A percentile compares a stretch with the other conserved stretches of the same genome.
These are phyloP conservation scores for Opisthocomus hoazin DNA, from an alignment of 2,113 vertebrate species.

Conservation along the genomic window DNA sequence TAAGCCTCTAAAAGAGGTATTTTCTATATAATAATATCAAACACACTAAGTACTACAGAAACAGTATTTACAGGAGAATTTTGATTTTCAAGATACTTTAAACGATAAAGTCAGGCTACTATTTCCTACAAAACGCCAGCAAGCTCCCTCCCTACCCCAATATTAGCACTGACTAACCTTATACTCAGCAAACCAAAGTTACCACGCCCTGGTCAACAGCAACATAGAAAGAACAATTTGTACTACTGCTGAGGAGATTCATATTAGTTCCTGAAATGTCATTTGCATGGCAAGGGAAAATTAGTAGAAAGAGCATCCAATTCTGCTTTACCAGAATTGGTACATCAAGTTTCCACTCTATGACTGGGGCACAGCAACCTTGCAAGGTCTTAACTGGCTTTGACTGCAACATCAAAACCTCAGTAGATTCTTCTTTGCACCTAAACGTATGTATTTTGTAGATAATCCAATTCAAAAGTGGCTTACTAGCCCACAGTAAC, in stretches of 20 bases:
- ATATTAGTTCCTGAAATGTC: not conserved
- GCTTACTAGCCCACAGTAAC: not conserved
- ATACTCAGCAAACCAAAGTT: not conserved
- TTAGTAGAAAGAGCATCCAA: not conserved
- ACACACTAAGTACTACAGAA: not conserved
- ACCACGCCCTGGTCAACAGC: not conserved
- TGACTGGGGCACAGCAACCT: not conserved
- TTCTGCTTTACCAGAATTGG: not conserved
- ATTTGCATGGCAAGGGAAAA: not conserved
- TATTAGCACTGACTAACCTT: not conserved
- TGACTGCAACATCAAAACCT: not conserved
- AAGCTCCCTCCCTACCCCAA: not conserved
- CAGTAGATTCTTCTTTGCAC: not conserved
- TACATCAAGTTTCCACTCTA: not conserved
- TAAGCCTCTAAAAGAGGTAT: not conserved
- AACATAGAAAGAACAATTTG: not conserved
- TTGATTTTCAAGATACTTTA: not conserved
- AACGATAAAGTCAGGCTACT: not conserved
- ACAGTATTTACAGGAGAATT: not conserved
- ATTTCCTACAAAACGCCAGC: not conserved
- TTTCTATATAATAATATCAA: not conserved
- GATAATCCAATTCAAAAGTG: not conserved
- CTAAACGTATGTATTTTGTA: fast-evolving
- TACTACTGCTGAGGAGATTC: not conserved
- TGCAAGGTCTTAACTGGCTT: not conserved